Percentiles rank a stretch among this genome's conserved stretches.
These are phyloP conservation scores for Pemphredon lugubris DNA, from an alignment of 2,888 invertebrate genomes.

Conservation along the genomic window DNA sequence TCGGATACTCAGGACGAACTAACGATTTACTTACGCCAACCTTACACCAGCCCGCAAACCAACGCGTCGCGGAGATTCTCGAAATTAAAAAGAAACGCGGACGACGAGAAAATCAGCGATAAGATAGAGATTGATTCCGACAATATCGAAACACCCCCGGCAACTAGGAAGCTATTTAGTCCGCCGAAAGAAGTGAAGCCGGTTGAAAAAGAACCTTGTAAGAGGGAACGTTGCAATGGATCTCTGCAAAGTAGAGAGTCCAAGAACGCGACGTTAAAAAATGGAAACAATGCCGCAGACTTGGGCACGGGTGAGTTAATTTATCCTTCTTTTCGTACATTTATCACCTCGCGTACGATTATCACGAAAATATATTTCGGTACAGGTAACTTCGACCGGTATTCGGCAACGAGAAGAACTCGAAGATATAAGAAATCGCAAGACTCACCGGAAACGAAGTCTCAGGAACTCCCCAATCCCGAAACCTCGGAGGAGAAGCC, in stretches of 20 bases:
- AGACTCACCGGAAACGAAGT: constrained; percentile 71
- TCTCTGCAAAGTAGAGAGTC: constrained; percentile 71
- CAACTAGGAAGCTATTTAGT: constrained; percentile 87
- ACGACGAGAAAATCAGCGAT: constrained; percentile 82
- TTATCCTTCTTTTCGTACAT: no score
- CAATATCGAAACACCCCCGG: constrained; percentile 94
- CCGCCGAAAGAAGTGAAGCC: constrained; percentile 84
- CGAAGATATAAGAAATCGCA: constrained; percentile 87
- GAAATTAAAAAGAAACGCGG: constrained; percentile 65
- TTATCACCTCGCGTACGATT: background rate
- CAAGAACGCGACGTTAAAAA: constrained; percentile 59
- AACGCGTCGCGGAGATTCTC: constrained; percentile 68
- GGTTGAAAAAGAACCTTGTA: constrained; percentile 76
- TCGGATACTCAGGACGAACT: constrained; percentile 72
- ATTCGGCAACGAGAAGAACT: constrained; percentile 91
- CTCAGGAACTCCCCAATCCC: constrained; percentile 80
- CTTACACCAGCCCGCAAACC: constrained; percentile 59
- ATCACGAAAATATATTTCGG: no score
- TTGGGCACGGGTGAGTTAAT: constrained; percentile 73
- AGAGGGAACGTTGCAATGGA: constrained; percentile 75
- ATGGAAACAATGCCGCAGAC: constrained; percentile 62
- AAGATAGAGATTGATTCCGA: constrained; percentile 94
- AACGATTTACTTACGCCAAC: constrained; percentile 77
- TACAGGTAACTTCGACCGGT: constrained; percentile 90
- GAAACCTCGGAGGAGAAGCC: constrained; percentile 83